Base-by-base conservation (phyloP, 2,113 vertebrate genomes). In the Trematomus loennbergii region DNA sequence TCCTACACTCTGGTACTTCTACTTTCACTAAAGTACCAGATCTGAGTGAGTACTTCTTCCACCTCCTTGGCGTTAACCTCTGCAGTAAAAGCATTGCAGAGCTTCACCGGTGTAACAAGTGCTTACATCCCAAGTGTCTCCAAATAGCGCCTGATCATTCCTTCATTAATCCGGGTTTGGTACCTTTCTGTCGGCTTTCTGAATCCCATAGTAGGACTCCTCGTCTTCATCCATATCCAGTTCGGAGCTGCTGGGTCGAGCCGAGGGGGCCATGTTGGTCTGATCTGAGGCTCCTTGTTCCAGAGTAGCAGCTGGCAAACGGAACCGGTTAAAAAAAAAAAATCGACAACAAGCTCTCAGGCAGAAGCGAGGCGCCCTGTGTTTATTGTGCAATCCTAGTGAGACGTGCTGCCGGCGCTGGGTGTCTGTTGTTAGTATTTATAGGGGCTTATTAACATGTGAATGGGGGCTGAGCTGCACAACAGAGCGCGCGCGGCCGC, bases 101-200 rank as follows among this genome's bases (percentile, higher is more conserved):
- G 22, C 12, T 67, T 20, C 68, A 68, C 22, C 57, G 22, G 53
- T 12, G 64, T 45, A 79, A 83, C 86, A 78, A 78, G 80, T 68
- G 87, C 63, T 79, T 68, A 64, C 36, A 3, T 4, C 63, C 67
- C 62, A 46, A 40, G 29, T 55, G 54, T 12, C 53, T 25, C 53
- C 67, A 4, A 43, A 40, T 16, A 25, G 75, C 3, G 62, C 52
- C 6, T 16, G 5, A 16, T 25, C 5, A 33, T 9, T 9, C 59
- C 50, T 13, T 0, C 25, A 5, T 1, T 6, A 16, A 15, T 8
- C 13, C 45, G 36, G 10, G 36, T 2, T 5, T 0, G 10, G 6
- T 94, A 96, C 96, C 96, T 95, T 96, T 87, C 96, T 89, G 91
- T 96, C 94, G 58, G 88, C 85, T 64, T 90, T 93, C 48, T 94